Evolutionary conservation across 2,888 invertebrate species (phyloP).

Genomic region (Emmelina monodactyla): DNA sequence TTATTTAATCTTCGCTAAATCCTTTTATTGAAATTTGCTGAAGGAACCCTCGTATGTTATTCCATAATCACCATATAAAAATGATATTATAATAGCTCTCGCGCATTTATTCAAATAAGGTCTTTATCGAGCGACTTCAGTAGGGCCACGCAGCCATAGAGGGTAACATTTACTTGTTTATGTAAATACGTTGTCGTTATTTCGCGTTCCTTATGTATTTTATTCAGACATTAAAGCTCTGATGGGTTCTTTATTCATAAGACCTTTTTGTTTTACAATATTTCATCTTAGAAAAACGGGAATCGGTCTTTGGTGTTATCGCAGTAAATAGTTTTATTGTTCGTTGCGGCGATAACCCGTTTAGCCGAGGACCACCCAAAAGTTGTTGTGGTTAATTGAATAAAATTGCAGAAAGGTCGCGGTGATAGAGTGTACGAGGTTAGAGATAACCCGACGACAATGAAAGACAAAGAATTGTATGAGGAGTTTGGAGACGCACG

Average conservation of each 20-base stretch:
- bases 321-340: slow-evolving; percentile 6
- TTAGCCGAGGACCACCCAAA: slow-evolving; percentile 21
- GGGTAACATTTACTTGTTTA: slow-evolving; percentile 1
- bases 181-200: slow-evolving; percentile 1
- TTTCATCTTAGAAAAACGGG: background rate
- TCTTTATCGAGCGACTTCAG: background rate
- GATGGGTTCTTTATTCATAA: slow-evolving; percentile 1
- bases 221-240: background rate
- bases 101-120: slow-evolving; percentile 1
- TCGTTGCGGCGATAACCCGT: slow-evolving; percentile 16
- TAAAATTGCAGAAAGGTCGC: slow-evolving; percentile 20
- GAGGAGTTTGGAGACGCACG: no score
- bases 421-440: background rate
- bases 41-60: background rate
- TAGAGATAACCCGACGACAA: background rate
- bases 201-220: slow-evolving; percentile 1
- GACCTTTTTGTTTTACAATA: background rate
- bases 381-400: slow-evolving; percentile 18
- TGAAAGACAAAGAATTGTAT: background rate
- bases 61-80: slow-evolving; percentile 1
- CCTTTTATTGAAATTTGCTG: background rate
- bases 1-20: background rate
- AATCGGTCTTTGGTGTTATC: slow-evolving; percentile 6
- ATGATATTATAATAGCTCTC: slow-evolving; percentile 1
- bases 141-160: background rate